Conservation (phyloP, 2,113 vertebrate species). For the Typhlomys cinereus region DNA sequence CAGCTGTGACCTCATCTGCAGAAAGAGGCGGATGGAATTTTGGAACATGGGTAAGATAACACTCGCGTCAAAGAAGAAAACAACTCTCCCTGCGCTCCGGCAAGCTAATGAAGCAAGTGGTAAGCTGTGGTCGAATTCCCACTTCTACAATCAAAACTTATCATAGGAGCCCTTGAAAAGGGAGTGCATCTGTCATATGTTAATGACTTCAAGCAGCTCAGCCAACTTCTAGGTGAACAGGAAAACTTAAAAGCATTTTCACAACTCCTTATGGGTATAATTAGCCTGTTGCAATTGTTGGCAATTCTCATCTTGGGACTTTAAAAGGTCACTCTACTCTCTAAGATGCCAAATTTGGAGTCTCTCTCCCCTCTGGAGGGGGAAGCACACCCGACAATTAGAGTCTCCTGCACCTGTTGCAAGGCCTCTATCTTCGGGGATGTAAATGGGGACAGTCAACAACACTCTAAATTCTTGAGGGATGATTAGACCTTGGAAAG, state of each 20-base stretch:
- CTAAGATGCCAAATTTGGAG: conserved; percentile 79
- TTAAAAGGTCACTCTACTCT: conserved; percentile 77
- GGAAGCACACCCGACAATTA: conserved; percentile 73
- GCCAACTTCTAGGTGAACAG: conserved; percentile 71
- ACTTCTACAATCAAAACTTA: conserved; percentile 80
- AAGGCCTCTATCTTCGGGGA: conserved; percentile 71
- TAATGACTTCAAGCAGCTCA: conserved; percentile 70
- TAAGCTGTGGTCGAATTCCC: conserved; percentile 78
- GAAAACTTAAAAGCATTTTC: conserved; percentile 79
- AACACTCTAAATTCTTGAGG: conserved; percentile 74
- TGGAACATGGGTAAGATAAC: conserved; percentile 73
- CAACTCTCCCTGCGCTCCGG: conserved; percentile 37
- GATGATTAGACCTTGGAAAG: conserved; percentile 72
- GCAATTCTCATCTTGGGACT: conserved; percentile 75
- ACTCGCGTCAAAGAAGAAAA: conserved; percentile 20
- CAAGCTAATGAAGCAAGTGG: conserved; percentile 75
- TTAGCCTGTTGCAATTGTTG: conserved; percentile 79
- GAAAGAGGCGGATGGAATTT: conserved; percentile 52
- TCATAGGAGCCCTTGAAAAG: conserved; percentile 71
- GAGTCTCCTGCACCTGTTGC: conserved; percentile 77
- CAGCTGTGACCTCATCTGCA: conserved; percentile 55
- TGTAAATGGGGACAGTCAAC: conserved; percentile 74
- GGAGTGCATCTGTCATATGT: conserved; percentile 75
- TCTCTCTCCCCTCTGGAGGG: conserved; percentile 71
- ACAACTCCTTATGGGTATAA: conserved; percentile 80